Evolutionary conservation across 2,797 vertebrate species (phyloP), one percentile per base, ranked within the genome.

Genomic region (Chelidonichthys spinosus): DNA sequence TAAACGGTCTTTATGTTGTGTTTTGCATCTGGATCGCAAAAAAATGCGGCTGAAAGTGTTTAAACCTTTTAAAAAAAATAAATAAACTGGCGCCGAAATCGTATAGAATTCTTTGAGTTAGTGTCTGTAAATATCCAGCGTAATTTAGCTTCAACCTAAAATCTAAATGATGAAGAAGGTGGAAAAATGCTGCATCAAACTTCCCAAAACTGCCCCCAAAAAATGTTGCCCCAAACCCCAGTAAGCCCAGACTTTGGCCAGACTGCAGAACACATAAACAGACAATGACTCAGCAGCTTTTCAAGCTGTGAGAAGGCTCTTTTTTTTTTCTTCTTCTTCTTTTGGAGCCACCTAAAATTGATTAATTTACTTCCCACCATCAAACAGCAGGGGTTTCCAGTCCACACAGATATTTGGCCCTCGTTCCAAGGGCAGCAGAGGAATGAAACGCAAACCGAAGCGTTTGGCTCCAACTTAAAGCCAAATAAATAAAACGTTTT

Each of bases 401-500:
- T 74, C 70, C 83, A 35, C 63, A 33, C 61, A 72, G 69, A 77
- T 68, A 80, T 67, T 79, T 87, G 77, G 72, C 82, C 42, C 17
- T 36, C 2, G 32, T 79, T 89, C 77, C 87, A 90, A 93, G 83
- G 88, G 72, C 81, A 76, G 81, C 70, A 13, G 36, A 77, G 76
- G 76, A 83, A 85, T 78, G 81, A 80, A 74, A 72, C 6, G 32
- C 72, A 70, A 82, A 82, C 79, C 85, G 17, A 83, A 80, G 64
- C 68, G 0, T 76, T 87, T 86, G 85, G 86, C 85, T 82, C 69
- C 0, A 42, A 63, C 65, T 2, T 42, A 2, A 47, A 50, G 83
- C 63, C 76, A 89, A 85, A 88, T 86, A 91, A 91, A 90, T 86
- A 79, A 84, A 83, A 81, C 55, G 68, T 68, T 69, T 25, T 42